A percentile compares a stretch with the other conserved stretches of the same genome.
Evolutionary conservation across 2,797 vertebrate genomes (phyloP).

Genomic region (Delichon dasypus): DNA sequence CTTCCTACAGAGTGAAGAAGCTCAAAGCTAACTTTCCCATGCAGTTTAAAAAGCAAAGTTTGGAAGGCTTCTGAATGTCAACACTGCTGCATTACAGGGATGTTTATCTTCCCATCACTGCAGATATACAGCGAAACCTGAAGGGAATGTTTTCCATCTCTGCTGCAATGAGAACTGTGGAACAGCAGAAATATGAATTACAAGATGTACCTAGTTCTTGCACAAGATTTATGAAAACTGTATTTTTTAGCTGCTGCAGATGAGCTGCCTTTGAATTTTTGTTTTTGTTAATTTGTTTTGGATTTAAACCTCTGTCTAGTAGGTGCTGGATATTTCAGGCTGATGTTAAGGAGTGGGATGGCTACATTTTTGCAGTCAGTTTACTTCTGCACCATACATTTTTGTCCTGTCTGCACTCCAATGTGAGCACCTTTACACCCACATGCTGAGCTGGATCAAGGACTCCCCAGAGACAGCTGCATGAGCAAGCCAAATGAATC

Average conservation of each 20-base stretch:
- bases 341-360: not conserved
- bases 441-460: rapidly evolving
- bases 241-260: not conserved
- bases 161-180: not conserved
- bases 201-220: not conserved
- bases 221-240: not conserved
- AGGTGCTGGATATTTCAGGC: not conserved
- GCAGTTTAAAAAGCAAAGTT: conserved; percentile 1
- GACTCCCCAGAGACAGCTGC: not conserved
- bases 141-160: conserved; percentile 9
- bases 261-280: not conserved
- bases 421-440: not conserved
- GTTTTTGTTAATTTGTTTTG: not conserved
- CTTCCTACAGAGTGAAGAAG: not conserved
- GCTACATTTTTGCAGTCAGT: not conserved
- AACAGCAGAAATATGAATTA: not conserved
- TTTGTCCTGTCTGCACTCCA: not conserved
- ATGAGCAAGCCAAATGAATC: not conserved
- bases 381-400: not conserved
- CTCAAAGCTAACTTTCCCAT: not conserved
- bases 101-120: conserved; percentile 1
- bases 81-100: not conserved
- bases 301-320: not conserved
- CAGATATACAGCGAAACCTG: not conserved
- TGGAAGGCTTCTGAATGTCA: conserved; percentile 6